Evolutionary conservation across 2,888 invertebrate genomes (phyloP).

Genomic region (Magallana nippona): DNA sequence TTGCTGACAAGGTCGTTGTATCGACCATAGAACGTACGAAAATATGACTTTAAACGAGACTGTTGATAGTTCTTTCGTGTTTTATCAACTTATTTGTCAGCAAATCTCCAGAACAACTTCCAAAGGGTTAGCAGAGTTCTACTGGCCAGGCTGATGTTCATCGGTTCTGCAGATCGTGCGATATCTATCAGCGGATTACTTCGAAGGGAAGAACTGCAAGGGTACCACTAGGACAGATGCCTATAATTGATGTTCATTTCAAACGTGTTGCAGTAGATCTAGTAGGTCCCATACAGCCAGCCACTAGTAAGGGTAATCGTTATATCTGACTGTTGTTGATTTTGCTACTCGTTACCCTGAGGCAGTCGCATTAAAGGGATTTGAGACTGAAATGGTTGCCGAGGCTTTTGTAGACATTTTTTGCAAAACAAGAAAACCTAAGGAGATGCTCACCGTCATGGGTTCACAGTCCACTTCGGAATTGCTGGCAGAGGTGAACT

Average conservation of each 20-base stretch:
- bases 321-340: conserved; percentile 57
- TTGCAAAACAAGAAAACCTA: conserved; percentile 53
- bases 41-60: no score
- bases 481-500: conserved; percentile 50
- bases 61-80: no score
- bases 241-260: conserved; percentile 54
- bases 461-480: conserved; percentile 56
- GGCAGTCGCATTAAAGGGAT: conserved; percentile 50
- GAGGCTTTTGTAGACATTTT: conserved; percentile 56
- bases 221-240: conserved; percentile 42
- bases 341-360: conserved; percentile 58
- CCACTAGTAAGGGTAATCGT: conserved; percentile 49
- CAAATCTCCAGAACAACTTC: conserved; percentile 37
- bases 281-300: conserved; percentile 50
- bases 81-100: no score
- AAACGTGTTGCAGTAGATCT: conserved; percentile 52
- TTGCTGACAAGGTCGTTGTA: no score
- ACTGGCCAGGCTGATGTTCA: conserved; percentile 51
- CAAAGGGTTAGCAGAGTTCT: conserved; percentile 48
- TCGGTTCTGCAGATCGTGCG: conserved; percentile 49
- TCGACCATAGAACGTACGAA: no score
- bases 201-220: conserved; percentile 41
- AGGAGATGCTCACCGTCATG: conserved; percentile 56
- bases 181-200: conserved; percentile 44
- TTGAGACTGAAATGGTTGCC: conserved; percentile 54